Percentiles rank a stretch among this genome's conserved stretches.
phyloP scores from a whole-genome alignment of 2,888 invertebrate genomes.

The Watsonalla binaria region DNA sequence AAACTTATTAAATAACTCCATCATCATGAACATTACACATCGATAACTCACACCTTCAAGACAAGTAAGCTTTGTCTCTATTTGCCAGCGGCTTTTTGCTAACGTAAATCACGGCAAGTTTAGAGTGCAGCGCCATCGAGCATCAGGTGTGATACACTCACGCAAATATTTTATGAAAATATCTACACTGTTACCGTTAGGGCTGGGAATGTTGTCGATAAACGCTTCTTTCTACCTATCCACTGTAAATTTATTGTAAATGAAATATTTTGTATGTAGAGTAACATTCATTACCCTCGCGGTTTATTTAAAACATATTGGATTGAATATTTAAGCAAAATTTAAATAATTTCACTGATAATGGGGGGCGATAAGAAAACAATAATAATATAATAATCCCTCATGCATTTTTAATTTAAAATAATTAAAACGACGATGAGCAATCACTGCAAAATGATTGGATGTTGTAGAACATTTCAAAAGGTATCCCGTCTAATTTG shows the following conservation, averaged over 20 bases:
- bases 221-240: not conserved
- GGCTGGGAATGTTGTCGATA: conserved; percentile 36
- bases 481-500: not conserved
- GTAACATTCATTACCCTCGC: too few relatives aligned
- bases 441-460: not conserved
- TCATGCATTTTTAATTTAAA: not conserved
- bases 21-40: not conserved
- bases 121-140: conserved; percentile 66
- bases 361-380: too few relatives aligned
- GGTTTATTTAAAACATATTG: too few relatives aligned
- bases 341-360: too few relatives aligned
- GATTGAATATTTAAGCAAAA: too few relatives aligned
- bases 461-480: conserved; percentile 4
- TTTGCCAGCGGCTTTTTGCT: conserved; percentile 46
- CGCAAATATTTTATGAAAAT: conserved; percentile 78
- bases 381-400: too few relatives aligned
- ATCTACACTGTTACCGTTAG: conserved; percentile 55
- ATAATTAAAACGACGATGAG: not conserved
- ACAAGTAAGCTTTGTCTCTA: conserved; percentile 14
- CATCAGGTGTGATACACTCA: conserved; percentile 73
- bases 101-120: conserved; percentile 68
- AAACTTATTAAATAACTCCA: not conserved
- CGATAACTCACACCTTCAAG: not conserved
- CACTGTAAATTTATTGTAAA: not conserved
- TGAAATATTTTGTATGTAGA: too few relatives aligned